Conservation (phyloP, 2,113 vertebrate species). For the Coptodon rendalli region DNA sequence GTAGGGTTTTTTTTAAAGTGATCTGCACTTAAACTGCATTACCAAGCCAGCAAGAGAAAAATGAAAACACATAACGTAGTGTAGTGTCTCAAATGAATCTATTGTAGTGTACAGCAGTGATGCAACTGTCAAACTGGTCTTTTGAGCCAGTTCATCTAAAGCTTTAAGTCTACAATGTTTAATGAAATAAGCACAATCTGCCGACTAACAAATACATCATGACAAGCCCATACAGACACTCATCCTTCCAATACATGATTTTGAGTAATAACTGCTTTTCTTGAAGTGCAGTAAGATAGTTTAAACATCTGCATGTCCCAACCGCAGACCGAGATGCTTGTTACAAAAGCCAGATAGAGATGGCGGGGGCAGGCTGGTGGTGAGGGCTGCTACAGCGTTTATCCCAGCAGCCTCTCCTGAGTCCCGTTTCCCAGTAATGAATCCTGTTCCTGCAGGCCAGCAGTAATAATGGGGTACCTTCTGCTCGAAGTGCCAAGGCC, state of each 20-base stretch:
- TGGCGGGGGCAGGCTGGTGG: neutral
- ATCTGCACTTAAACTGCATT: neutral
- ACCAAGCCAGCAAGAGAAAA: neutral
- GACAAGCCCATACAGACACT: neutral
- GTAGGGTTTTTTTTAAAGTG: neutral
- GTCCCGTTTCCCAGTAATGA: neutral
- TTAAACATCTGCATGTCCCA: constrained; percentile 43
- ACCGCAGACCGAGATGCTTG: constrained; percentile 8
- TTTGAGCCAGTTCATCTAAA: neutral
- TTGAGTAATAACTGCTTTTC: neutral
- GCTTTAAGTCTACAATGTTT: neutral
- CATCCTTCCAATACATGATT: constrained; percentile 4
- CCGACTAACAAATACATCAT: neutral
- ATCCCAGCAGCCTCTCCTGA: neutral
- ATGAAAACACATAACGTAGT: neutral
- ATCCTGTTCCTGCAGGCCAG: constrained; percentile 21
- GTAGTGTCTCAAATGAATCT: neutral
- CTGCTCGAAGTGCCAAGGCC: neutral
- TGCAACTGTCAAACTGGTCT: neutral
- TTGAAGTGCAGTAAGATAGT: neutral
- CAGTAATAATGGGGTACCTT: constrained; percentile 19
- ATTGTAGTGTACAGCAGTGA: neutral
- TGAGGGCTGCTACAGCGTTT: constrained; percentile 29
- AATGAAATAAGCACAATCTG: neutral
- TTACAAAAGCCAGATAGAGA: constrained; percentile 14